phyloP scores from a whole-genome alignment of 2,797 vertebrate genomes.

The Pangasius larnaudii region DNA sequence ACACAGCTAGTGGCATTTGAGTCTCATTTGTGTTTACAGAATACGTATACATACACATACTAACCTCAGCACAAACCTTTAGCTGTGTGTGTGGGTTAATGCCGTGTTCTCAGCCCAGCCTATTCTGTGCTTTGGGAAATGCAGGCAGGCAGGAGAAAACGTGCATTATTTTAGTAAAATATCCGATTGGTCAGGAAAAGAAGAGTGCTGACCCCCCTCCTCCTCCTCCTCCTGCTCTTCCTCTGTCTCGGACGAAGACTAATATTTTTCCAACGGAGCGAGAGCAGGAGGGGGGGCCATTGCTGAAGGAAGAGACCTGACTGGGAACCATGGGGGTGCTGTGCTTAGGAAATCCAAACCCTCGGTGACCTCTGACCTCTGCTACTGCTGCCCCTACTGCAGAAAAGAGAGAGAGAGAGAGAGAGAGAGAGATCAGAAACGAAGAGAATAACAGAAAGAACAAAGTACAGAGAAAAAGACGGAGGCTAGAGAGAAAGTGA shows the following conservation, averaged over 20 bases:
- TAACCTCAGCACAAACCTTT: not conserved
- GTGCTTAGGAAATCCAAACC: slow-evolving; percentile 76
- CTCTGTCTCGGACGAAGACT: slow-evolving; percentile 53
- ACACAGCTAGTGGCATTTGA: not conserved
- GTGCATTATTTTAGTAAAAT: not conserved
- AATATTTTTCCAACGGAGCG: slow-evolving; percentile 60
- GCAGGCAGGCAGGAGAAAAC: not conserved
- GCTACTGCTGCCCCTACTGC: slow-evolving; percentile 73
- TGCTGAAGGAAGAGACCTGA: slow-evolving; percentile 59
- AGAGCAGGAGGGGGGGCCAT: slow-evolving; percentile 45
- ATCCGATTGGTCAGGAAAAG: not conserved
- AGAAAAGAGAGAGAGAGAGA: slow-evolving; percentile 33
- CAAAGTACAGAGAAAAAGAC: not conserved
- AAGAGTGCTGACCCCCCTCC: slow-evolving; percentile 1
- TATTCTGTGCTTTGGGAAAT: not conserved
- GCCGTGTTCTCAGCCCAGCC: not conserved
- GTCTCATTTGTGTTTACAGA: not conserved
- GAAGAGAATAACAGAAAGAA: not conserved
- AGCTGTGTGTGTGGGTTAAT: not conserved
- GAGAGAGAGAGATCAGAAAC: not conserved
- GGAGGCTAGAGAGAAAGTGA: not conserved
- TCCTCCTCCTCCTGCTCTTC: slow-evolving; percentile 31
- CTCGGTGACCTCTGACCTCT: slow-evolving; percentile 70
- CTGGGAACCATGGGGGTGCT: slow-evolving; percentile 64
- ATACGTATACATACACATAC: not conserved